phyloP scores from a whole-genome alignment of 2,797 vertebrate genomes.

The Myotis planiceps region DNA sequence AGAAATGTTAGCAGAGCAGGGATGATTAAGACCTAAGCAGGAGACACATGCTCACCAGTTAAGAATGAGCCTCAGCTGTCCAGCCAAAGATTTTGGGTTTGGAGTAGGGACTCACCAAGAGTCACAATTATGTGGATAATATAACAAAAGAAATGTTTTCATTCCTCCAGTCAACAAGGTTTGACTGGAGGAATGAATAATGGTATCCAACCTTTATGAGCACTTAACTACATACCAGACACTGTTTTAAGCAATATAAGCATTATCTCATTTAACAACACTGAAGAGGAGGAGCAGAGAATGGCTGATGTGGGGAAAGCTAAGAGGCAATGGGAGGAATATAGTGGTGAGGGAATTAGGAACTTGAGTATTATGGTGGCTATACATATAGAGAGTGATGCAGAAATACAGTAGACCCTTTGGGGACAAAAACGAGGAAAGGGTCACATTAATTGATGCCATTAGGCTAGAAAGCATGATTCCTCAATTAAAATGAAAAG shows the following conservation, averaged over 20 bases:
- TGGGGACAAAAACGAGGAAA: not conserved
- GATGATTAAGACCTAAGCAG: not conserved
- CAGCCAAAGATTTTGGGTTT: not conserved
- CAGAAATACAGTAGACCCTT: not conserved
- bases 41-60: not conserved
- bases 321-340: not conserved
- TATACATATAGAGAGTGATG: not conserved
- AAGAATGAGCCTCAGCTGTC: not conserved
- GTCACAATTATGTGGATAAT: not conserved
- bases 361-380: not conserved
- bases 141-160: not conserved
- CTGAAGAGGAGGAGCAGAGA: not conserved
- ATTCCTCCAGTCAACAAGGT: not conserved
- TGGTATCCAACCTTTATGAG: not conserved
- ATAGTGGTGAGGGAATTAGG: not conserved
- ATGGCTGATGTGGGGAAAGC: not conserved
- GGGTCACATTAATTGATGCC: not conserved
- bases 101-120: no score
- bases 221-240: not conserved
- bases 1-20: not conserved
- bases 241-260: not conserved
- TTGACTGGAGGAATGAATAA: not conserved
- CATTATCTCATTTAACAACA: not conserved
- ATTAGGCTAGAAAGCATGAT: not conserved
- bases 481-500: not conserved